Percentiles rank a stretch among this genome's conserved stretches.
Evolutionary conservation across 2,888 invertebrate species (phyloP).

Genomic region (Dioctria rufipes): DNA sequence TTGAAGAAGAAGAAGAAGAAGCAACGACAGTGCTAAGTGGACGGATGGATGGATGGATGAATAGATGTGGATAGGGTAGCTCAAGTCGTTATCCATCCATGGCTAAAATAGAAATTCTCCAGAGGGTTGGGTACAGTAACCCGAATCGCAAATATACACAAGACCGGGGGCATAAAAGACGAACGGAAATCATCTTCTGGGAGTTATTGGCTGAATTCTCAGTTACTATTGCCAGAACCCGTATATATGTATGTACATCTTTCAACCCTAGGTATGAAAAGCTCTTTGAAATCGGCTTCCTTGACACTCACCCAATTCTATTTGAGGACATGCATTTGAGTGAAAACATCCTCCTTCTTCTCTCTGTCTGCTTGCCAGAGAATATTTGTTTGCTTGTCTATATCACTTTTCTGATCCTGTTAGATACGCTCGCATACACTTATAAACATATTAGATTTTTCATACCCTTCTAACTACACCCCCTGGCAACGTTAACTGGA

Average conservation of each 20-base stretch:
- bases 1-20: not conserved
- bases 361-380: constrained; percentile 26
- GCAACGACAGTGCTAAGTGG: too few species aligned
- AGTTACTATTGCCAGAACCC: constrained; percentile 6
- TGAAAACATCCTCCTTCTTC: constrained; percentile 16
- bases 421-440: constrained; percentile 51
- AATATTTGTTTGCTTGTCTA: constrained; percentile 33
- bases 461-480: not conserved
- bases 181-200: constrained; percentile 26
- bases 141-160: constrained; percentile 51
- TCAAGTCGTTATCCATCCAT: constrained; percentile 35
- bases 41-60: too few species aligned
- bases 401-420: constrained; percentile 52
- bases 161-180: constrained; percentile 2
- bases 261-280: not conserved
- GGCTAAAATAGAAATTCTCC: not conserved
- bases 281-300: constrained; percentile 28
- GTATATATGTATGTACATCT: not conserved
- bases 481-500: not conserved
- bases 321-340: constrained; percentile 49
- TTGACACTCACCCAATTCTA: constrained; percentile 42
- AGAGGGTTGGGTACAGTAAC: constrained; percentile 48
- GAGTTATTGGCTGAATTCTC: constrained; percentile 2
- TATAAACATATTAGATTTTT: constrained; percentile 43
- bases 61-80: constrained; percentile 1